Evolutionary conservation across 2,888 invertebrate genomes (phyloP).

Genomic region (Melieria picta): DNA sequence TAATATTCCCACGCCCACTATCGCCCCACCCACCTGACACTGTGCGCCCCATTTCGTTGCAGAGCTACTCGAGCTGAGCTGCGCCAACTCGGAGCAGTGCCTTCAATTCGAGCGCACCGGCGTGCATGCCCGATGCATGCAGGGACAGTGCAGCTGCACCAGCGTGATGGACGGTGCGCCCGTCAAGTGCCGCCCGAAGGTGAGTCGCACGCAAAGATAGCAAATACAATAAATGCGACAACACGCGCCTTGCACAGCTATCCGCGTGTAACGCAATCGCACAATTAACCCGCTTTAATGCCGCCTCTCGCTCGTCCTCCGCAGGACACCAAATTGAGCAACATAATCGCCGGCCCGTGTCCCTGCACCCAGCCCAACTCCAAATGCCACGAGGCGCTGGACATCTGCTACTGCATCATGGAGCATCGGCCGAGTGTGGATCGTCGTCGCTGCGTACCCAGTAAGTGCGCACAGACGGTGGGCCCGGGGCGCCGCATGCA

Average conservation of each 20-base stretch:
- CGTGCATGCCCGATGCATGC: constrained; percentile 47
- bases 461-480: constrained; percentile 41
- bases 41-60: constrained; percentile 5
- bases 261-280: too few species aligned
- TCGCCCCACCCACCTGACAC: background rate
- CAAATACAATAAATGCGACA: background rate
- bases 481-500: too few species aligned
- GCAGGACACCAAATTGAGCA: constrained; percentile 49
- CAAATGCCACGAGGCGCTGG: constrained; percentile 48
- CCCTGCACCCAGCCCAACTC: constrained; percentile 53
- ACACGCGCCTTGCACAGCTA: too few species aligned
- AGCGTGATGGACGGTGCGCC: constrained; percentile 34
- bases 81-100: constrained; percentile 51
- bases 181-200: constrained; percentile 52
- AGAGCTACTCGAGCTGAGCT: constrained; percentile 55
- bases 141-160: constrained; percentile 50
- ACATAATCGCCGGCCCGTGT: constrained; percentile 60
- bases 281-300: background rate
- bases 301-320: background rate
- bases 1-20: too few species aligned
- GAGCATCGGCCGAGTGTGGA: constrained; percentile 54
- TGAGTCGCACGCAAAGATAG: constrained; percentile 34
- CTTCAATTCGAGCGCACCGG: constrained; percentile 44
- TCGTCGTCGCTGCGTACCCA: constrained; percentile 55
- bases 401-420: constrained; percentile 54